phyloP scores from a whole-genome alignment of 1,140 invertebrate genomes.

The Chironomus tepperi region DNA sequence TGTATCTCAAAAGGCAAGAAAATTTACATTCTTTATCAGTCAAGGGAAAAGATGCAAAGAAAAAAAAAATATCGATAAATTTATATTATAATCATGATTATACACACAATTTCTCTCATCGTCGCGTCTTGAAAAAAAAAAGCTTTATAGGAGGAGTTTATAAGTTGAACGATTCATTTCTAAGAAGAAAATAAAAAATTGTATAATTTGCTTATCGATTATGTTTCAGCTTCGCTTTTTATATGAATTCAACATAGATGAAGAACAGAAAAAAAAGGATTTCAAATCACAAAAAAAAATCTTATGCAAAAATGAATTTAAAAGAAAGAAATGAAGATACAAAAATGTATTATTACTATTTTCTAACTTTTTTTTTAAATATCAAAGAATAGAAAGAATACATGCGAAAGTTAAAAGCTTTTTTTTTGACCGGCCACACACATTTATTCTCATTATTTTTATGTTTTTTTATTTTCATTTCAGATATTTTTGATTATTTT shows the following conservation, averaged over 20 bases:
- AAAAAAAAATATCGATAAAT: slow-evolving; percentile 1
- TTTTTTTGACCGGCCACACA: background rate
- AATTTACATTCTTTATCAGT: slow-evolving; percentile 8
- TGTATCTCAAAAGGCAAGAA: background rate
- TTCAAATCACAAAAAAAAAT: background rate
- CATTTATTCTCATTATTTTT: background rate
- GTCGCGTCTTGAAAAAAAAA: background rate
- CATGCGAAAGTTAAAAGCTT: no score
- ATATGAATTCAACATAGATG: background rate
- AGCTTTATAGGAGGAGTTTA: slow-evolving; percentile 7
- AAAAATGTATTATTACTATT: no score
- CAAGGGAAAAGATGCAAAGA: background rate
- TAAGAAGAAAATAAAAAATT: background rate
- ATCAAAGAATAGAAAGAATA: no score
- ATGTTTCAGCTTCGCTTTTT: background rate
- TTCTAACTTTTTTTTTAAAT: no score
- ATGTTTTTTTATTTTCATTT: slow-evolving; percentile 4
- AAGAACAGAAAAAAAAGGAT: background rate
- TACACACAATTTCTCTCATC: background rate
- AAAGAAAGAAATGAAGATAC: background rate
- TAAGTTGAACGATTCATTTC: background rate
- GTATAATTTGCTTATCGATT: background rate
- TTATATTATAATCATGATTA: slow-evolving; percentile 7
- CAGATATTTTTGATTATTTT: background rate
- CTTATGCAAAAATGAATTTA: slow-evolving; percentile 14